phyloP scores from a whole-genome alignment of 2,797 vertebrate species.

The Mycteria americana region DNA sequence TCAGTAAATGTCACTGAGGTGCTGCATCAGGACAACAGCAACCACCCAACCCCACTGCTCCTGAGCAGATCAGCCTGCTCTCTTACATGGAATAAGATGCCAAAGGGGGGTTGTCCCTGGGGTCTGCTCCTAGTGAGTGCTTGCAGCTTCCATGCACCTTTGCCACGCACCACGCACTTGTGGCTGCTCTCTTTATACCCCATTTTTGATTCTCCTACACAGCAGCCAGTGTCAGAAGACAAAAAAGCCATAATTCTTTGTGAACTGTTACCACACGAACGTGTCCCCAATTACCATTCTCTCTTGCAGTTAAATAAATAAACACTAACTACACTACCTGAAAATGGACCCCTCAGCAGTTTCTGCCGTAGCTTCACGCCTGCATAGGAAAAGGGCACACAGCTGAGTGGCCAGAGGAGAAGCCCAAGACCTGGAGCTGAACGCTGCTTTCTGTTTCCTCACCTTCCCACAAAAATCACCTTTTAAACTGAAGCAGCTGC shows the following conservation, averaged over 20 bases:
- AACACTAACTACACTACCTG: background rate
- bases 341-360: background rate
- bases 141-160: background rate
- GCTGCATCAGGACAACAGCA: background rate
- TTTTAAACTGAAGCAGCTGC: background rate
- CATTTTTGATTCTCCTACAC: background rate
- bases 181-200: background rate
- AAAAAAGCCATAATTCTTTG: background rate
- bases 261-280: background rate
- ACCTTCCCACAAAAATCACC: background rate
- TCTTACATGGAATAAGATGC: background rate
- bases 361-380: background rate
- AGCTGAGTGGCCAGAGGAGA: background rate
- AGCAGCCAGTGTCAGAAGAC: background rate
- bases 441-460: background rate
- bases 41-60: background rate
- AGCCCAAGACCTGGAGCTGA: rapidly evolving
- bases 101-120: background rate
- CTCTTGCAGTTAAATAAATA: background rate
- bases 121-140: background rate
- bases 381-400: background rate
- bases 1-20: background rate
- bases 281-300: background rate
- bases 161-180: background rate
- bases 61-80: background rate